A percentile compares a stretch with the other conserved stretches of the same genome.
These are phyloP conservation scores for Homarus gammarus DNA, from an alignment of 2,888 invertebrate species.

Conservation along the genomic window DNA sequence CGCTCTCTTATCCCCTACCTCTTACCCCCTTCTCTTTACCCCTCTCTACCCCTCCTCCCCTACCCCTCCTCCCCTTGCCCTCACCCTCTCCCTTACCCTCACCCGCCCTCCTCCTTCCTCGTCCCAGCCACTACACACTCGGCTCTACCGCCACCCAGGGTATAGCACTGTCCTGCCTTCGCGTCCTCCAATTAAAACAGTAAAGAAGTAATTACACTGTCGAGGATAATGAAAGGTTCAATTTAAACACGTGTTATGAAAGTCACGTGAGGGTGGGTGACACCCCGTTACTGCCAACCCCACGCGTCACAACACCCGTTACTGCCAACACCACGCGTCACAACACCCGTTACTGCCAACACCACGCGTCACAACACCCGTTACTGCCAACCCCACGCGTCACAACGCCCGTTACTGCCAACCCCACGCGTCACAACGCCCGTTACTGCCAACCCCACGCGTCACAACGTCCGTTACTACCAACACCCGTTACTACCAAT, in stretches of 20 bases:
- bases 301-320: too few species aligned
- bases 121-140: not conserved
- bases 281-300: too few species aligned
- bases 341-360: too few species aligned
- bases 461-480: too few species aligned
- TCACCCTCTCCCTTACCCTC: not conserved
- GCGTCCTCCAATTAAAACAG: conserved; percentile 42
- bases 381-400: too few species aligned
- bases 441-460: too few species aligned
- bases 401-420: too few species aligned
- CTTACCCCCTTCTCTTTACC: not conserved
- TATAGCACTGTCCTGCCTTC: conserved; percentile 5
- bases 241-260: conserved; percentile 28
- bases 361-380: too few species aligned
- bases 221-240: conserved; percentile 47
- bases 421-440: too few species aligned
- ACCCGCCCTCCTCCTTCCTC: not conserved
- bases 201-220: conserved; percentile 42
- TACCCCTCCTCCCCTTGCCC: not conserved
- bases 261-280: conserved; percentile 6
- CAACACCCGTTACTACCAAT: too few species aligned
- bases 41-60: not conserved
- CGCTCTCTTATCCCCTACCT: not conserved
- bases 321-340: too few species aligned
- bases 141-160: conserved; percentile 1